phyloP scores from a whole-genome alignment of 2,113 vertebrate genomes.

The Leptodactylus fuscus region DNA sequence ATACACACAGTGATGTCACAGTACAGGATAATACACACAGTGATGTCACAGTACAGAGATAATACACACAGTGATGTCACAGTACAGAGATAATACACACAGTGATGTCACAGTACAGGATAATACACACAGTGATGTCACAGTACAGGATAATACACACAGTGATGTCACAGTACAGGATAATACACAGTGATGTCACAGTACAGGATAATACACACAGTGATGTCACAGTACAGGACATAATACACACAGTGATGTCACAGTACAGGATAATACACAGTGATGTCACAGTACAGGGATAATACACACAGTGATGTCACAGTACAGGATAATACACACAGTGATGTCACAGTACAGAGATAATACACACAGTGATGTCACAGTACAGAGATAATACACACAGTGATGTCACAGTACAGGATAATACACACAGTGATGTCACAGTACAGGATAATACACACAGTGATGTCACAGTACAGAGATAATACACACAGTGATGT shows the following conservation, averaged over 20 bases:
- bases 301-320: neutral
- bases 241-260: neutral
- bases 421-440: neutral
- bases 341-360: too few relatives aligned
- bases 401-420: too few relatives aligned
- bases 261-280: too few relatives aligned
- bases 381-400: too few relatives aligned
- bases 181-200: too few relatives aligned
- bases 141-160: neutral
- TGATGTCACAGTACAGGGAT: too few relatives aligned
- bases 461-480: too few relatives aligned
- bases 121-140: neutral
- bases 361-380: neutral
- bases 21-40: neutral
- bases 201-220: neutral
- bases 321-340: neutral
- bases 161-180: too few relatives aligned
- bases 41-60: too few relatives aligned
- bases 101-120: too few relatives aligned
- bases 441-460: neutral
- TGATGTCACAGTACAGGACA: neutral
- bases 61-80: neutral
- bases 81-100: too few relatives aligned
- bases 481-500: neutral
- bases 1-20: too few relatives aligned